These are phyloP conservation scores for Drosophila pegasa DNA, from an alignment of 2,888 invertebrate species.

Conservation along the genomic window DNA sequence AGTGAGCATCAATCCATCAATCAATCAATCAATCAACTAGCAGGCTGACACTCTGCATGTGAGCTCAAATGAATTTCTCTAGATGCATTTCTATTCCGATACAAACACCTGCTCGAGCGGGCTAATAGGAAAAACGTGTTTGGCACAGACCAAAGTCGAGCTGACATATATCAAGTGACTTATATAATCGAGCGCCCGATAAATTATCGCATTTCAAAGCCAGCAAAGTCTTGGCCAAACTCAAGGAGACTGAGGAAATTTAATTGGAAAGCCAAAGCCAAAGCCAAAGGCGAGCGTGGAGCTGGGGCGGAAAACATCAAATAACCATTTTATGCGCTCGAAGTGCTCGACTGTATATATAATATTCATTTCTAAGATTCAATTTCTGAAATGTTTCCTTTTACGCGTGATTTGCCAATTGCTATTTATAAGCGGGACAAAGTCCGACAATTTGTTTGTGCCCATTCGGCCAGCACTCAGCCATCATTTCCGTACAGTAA, in stretches of 20 bases:
- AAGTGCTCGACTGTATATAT: conserved; percentile 20
- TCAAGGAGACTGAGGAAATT: conserved; percentile 1
- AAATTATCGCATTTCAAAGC: neutral
- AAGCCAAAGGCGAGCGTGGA: neutral
- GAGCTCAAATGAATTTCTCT: neutral
- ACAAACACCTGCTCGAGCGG: neutral
- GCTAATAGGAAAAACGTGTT: neutral
- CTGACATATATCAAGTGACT: no score
- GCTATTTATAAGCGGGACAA: conserved; percentile 32
- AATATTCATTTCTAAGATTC: conserved; percentile 40
- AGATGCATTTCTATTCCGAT: neutral
- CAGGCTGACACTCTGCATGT: neutral
- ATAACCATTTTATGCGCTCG: conserved; percentile 18
- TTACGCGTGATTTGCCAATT: conserved; percentile 33
- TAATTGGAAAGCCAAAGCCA: conserved; percentile 4
- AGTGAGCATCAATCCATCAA: conserved; percentile 1
- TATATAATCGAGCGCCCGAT: neutral
- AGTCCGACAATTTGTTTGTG: conserved; percentile 40
- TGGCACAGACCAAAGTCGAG: no score
- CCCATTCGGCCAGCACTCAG: conserved; percentile 16
- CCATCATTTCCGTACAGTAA: conserved; percentile 66
- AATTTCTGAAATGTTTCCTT: conserved; percentile 20
- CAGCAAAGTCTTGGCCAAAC: neutral
- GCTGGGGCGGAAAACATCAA: conserved; percentile 13
- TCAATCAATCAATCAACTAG: neutral